A percentile compares a stretch with the other conserved stretches of the same genome.
These are phyloP conservation scores for Bemisia tabaci DNA, from an alignment of 1,140 invertebrate species.

Conservation along the genomic window DNA sequence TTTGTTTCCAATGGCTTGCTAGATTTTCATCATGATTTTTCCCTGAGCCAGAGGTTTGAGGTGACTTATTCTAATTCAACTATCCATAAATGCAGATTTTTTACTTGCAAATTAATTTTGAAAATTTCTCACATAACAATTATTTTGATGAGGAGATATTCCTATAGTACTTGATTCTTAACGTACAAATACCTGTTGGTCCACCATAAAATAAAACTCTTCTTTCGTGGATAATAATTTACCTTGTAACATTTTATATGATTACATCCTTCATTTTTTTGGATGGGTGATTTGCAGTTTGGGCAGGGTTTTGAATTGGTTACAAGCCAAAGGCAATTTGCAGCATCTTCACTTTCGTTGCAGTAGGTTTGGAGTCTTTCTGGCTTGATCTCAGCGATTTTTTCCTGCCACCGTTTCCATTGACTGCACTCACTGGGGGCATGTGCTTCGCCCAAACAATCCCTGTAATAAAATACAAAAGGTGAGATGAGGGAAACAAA, in stretches of 20 bases:
- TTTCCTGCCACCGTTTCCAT: slow-evolving; percentile 48
- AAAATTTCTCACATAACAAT: too few relatives aligned
- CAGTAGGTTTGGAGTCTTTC: slow-evolving; percentile 44
- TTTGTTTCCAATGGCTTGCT: too few relatives aligned
- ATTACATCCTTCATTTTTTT: slow-evolving; percentile 66
- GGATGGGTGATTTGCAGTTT: slow-evolving; percentile 57
- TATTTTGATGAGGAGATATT: too few relatives aligned
- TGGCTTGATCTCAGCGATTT: slow-evolving; percentile 48
- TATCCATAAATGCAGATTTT: background rate
- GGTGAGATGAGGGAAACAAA: background rate
- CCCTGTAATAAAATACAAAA: slow-evolving; percentile 27
- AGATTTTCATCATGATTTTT: too few relatives aligned
- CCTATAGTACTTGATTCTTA: too few relatives aligned
- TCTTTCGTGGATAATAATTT: too few relatives aligned
- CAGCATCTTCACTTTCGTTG: slow-evolving; percentile 47
- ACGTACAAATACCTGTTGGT: too few relatives aligned
- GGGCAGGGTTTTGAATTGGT: slow-evolving; percentile 61
- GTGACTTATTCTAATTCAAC: background rate
- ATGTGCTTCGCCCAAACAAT: slow-evolving; percentile 51
- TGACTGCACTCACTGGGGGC: slow-evolving; percentile 51
- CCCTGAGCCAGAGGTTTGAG: too few relatives aligned
- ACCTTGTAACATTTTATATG: slow-evolving; percentile 66
- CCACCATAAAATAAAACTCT: too few relatives aligned
- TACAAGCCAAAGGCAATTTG: slow-evolving; percentile 55
- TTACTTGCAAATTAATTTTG: too few relatives aligned